Conservation (phyloP, 1,140 invertebrate species). For the Portunus trituberculatus region DNA sequence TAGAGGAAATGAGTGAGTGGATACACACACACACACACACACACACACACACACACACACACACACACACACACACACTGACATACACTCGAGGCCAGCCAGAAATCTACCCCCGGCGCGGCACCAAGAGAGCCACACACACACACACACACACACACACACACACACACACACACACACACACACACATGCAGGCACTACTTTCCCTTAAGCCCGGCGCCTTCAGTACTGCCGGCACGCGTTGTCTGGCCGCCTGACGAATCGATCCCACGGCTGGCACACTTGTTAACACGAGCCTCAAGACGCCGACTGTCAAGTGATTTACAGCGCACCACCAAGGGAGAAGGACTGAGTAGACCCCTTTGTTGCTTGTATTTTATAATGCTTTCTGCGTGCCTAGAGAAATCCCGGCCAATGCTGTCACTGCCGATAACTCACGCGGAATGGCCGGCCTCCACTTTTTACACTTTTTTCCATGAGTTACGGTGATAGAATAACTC, state of each 20-base stretch:
- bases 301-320: slow-evolving; percentile 10
- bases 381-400: neutral
- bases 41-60: slow-evolving; percentile 48
- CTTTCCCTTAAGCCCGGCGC: neutral
- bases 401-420: neutral
- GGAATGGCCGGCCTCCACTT: neutral
- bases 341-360: neutral
- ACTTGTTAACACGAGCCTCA: neutral
- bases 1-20: too few relatives aligned
- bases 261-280: neutral
- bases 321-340: neutral
- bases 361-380: neutral
- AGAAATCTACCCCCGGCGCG: neutral
- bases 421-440: neutral
- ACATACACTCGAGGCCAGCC: neutral
- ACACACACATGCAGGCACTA: neutral
- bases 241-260: neutral
- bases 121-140: neutral
- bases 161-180: slow-evolving; percentile 34
- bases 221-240: neutral
- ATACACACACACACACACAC: neutral
- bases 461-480: neutral
- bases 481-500: neutral
- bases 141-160: slow-evolving; percentile 35
- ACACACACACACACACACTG: slow-evolving; percentile 37